Evolutionary conservation across 1,140 invertebrate species (phyloP).

Genomic region (Lasioglossum albipes): DNA sequence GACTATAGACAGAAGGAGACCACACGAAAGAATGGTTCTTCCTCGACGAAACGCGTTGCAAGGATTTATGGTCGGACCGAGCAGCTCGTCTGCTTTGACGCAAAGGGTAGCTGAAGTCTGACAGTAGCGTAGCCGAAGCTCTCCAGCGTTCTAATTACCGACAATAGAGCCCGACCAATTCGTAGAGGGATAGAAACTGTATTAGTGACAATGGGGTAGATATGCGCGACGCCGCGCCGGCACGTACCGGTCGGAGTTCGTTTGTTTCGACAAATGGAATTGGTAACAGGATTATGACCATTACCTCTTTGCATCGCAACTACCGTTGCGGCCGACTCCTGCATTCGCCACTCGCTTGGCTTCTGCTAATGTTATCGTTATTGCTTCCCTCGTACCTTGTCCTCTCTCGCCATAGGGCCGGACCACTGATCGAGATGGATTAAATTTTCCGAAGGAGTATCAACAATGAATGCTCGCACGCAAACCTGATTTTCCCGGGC

Average conservation of each 20-base stretch:
- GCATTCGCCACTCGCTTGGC: conserved; percentile 16
- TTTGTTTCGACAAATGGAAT: conserved; percentile 68
- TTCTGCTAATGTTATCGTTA: conserved; percentile 35
- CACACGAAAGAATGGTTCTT: no score
- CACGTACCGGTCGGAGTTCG: conserved; percentile 61
- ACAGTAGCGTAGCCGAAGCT: background rate
- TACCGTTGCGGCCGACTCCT: conserved; percentile 29
- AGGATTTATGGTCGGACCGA: background rate
- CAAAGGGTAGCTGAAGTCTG: conserved; percentile 27
- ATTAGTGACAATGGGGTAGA: conserved; percentile 59
- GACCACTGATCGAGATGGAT: background rate
- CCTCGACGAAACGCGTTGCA: background rate
- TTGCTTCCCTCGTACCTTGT: background rate
- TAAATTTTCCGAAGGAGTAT: background rate
- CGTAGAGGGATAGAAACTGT: conserved; percentile 44
- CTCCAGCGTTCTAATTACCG: conserved; percentile 39
- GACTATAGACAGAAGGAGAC: no score
- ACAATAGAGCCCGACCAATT: conserved; percentile 38
- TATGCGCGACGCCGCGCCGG: conserved; percentile 34
- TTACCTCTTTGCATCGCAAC: conserved; percentile 62
- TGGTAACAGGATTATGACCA: conserved; percentile 67
- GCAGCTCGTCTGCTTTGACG: background rate
- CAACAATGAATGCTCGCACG: background rate
- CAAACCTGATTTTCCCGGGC: background rate
- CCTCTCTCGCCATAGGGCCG: no score